These are phyloP conservation scores for Lacanobia wlatinum DNA, from an alignment of 2,888 invertebrate genomes.

Conservation along the genomic window DNA sequence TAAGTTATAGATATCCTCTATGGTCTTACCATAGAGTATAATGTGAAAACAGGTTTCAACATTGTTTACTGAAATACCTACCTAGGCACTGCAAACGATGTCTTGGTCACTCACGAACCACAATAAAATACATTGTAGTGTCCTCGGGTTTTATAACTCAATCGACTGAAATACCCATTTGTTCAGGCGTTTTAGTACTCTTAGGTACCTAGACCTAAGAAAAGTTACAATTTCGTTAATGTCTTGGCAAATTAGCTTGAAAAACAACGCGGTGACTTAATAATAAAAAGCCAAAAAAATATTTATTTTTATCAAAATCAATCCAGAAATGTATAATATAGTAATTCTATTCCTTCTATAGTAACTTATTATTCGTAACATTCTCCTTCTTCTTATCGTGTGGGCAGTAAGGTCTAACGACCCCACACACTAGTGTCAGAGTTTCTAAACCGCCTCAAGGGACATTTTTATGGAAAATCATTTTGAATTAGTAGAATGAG, in stretches of 20 bases:
- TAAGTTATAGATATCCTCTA: no score
- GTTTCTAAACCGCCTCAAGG: no score
- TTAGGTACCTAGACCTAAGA: background rate
- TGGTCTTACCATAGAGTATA: no score
- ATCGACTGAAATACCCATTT: background rate
- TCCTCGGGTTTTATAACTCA: conserved; percentile 23
- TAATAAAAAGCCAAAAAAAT: background rate
- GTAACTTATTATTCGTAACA: no score
- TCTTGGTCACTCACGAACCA: conserved; percentile 17
- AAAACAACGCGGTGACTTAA: background rate
- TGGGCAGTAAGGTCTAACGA: no score
- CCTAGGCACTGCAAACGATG: background rate
- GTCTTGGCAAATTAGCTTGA: background rate
- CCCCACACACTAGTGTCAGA: no score
- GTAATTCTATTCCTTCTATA: no score
- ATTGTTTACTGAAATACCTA: conserved; percentile 12
- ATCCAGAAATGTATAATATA: no score
- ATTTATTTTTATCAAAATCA: no score
- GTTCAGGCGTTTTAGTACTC: conserved; percentile 1
- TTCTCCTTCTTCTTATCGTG: no score
- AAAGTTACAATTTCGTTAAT: background rate
- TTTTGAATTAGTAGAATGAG: no score
- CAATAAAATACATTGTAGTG: conserved; percentile 34
- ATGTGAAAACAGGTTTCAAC: background rate
- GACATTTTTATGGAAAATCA: no score